These are phyloP conservation scores for Allobates femoralis DNA, from an alignment of 2,797 vertebrate genomes.

Conservation along the genomic window DNA sequence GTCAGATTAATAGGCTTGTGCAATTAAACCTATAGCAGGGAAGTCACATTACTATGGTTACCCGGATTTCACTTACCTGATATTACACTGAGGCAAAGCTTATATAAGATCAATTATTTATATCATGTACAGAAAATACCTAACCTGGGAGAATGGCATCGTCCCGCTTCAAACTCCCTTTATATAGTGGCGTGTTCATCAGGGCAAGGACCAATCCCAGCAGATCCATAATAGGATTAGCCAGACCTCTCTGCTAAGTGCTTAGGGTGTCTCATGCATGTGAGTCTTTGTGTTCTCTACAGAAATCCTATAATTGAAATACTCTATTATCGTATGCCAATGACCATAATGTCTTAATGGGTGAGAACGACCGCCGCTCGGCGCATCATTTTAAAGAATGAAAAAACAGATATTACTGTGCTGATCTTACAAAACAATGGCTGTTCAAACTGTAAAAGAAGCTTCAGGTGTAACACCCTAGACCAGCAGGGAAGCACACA, in stretches of 20 bases:
- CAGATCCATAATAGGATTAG: conserved; percentile 21
- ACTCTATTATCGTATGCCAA: conserved; percentile 22
- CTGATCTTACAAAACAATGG: neutral
- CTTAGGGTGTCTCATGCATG: conserved; percentile 9
- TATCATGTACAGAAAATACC: neutral
- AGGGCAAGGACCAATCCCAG: conserved; percentile 4
- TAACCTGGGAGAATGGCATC: neutral
- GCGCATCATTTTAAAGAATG: neutral
- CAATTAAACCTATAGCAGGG: conserved; percentile 67
- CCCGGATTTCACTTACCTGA: conserved; percentile 18
- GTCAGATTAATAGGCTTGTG: conserved; percentile 65
- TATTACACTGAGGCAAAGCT: conserved; percentile 21
- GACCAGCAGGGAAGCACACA: neutral
- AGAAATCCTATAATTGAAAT: conserved; percentile 23
- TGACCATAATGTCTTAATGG: conserved; percentile 3
- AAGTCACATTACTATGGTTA: conserved; percentile 63
- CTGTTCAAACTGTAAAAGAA: neutral
- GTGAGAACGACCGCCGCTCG: neutral
- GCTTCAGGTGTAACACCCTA: neutral
- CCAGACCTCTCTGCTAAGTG: neutral
- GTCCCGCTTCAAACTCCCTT: neutral
- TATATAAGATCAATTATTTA: conserved; percentile 21
- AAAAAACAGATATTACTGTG: neutral
- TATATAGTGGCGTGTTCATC: neutral
- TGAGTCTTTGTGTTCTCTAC: neutral